phyloP scores from a whole-genome alignment of 2,888 invertebrate genomes.

The Lasioglossum figueresi region DNA sequence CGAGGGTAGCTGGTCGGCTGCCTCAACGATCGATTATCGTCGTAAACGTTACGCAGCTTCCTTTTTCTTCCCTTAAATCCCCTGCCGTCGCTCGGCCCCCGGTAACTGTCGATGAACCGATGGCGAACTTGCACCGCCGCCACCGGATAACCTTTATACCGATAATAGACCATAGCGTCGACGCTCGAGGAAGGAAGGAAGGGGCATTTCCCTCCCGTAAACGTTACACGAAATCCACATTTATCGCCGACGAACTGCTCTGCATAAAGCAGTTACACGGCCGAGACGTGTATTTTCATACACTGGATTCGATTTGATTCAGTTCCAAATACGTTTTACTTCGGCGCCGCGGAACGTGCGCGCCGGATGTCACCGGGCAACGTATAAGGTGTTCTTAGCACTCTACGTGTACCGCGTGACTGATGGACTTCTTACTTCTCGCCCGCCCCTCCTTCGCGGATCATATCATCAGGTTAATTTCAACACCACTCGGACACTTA shows the following conservation, averaged over 20 bases:
- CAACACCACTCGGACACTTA: too few relatives aligned
- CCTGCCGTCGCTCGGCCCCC: background rate
- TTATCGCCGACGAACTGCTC: constrained; percentile 42
- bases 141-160: constrained; percentile 35
- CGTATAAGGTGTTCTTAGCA: background rate
- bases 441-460: too few relatives aligned
- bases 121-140: constrained; percentile 17
- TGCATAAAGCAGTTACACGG: constrained; percentile 34
- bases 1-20: constrained; percentile 18
- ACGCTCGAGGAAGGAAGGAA: background rate
- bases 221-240: constrained; percentile 48
- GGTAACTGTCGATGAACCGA: constrained; percentile 8
- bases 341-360: background rate
- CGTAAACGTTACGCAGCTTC: constrained; percentile 46
- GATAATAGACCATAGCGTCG: constrained; percentile 48
- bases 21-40: constrained; percentile 61
- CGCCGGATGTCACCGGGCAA: constrained; percentile 1
- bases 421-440: too few relatives aligned
- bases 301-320: constrained; percentile 17
- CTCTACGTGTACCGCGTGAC: constrained; percentile 1
- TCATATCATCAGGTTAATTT: too few relatives aligned
- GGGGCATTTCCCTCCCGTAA: constrained; percentile 8
- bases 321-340: constrained; percentile 25
- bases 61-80: background rate
- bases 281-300: constrained; percentile 21